Conservation (phyloP, 2,888 invertebrate genomes). For the Lasioglossum lativentre region DNA sequence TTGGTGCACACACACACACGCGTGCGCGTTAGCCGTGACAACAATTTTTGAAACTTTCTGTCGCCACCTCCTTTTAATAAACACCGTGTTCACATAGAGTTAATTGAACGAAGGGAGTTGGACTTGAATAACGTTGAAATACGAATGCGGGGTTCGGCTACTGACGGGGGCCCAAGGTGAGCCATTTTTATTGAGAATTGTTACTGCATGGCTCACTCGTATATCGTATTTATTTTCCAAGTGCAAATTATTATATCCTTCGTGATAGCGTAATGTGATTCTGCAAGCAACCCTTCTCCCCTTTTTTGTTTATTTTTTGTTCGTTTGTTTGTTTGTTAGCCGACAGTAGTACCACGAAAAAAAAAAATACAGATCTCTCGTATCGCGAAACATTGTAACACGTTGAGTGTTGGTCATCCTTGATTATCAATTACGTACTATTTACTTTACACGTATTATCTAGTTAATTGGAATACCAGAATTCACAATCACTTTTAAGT, state of each 20-base stretch:
- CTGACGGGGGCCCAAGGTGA: slow-evolving; percentile 83
- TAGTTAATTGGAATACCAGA: neutral
- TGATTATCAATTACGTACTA: neutral
- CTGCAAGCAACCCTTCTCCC: slow-evolving; percentile 53
- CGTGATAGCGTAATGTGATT: slow-evolving; percentile 76
- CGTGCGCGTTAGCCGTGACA: neutral
- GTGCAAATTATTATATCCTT: slow-evolving; percentile 67
- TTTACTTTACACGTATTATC: neutral
- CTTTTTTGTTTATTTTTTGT: neutral
- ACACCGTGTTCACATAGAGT: slow-evolving; percentile 39
- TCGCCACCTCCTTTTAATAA: slow-evolving; percentile 20
- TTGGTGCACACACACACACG: neutral
- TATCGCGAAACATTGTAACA: neutral
- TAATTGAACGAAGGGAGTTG: slow-evolving; percentile 76
- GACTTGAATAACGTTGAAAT: slow-evolving; percentile 83
- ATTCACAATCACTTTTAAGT: neutral
- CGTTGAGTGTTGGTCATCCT: neutral
- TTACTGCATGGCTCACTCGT: slow-evolving; percentile 77
- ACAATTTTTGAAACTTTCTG: slow-evolving; percentile 55
- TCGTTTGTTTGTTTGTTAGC: slow-evolving; percentile 1
- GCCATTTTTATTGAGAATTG: slow-evolving; percentile 75
- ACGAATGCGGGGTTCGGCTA: slow-evolving; percentile 80
- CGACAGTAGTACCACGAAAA: neutral
- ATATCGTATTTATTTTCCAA: slow-evolving; percentile 80
- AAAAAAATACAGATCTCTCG: neutral